Evolutionary conservation across 2,888 invertebrate genomes (phyloP).

Genomic region (Ferdinandea cuprea): DNA sequence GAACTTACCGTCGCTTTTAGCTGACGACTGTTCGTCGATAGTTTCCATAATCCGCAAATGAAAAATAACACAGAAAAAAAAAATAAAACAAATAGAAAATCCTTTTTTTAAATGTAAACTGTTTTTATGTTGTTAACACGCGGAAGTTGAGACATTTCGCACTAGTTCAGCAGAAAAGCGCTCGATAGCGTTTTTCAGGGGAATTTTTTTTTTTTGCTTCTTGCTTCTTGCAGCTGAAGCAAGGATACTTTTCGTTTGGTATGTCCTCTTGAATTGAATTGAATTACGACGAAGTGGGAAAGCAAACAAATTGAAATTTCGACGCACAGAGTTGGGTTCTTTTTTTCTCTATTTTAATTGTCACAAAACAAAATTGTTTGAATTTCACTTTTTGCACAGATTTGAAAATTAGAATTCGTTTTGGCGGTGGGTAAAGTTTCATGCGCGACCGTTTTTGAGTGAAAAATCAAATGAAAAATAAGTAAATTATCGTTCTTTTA

Average conservation of each 20-base stretch:
- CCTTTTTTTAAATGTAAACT: slow-evolving; percentile 34
- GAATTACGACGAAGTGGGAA: slow-evolving; percentile 5
- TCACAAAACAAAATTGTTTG: slow-evolving; percentile 20
- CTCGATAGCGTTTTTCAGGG: slow-evolving; percentile 18
- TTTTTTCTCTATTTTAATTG: slow-evolving; percentile 3
- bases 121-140: slow-evolving; percentile 38
- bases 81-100: neutral
- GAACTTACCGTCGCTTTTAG: slow-evolving; percentile 70
- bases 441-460: slow-evolving; percentile 42
- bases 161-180: slow-evolving; percentile 13
- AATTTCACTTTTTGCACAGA: slow-evolving; percentile 25
- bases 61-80: neutral
- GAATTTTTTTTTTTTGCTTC: neutral
- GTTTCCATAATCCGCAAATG: slow-evolving; percentile 60
- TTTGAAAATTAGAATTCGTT: neutral
- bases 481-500: slow-evolving; percentile 16
- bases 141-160: slow-evolving; percentile 60
- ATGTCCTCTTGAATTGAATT: slow-evolving; percentile 43
- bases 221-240: slow-evolving; percentile 9
- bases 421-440: slow-evolving; percentile 21
- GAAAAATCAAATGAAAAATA: slow-evolving; percentile 18
- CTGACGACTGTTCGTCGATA: slow-evolving; percentile 67
- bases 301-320: slow-evolving; percentile 14
- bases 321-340: no score
- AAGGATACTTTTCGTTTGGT: slow-evolving; percentile 16